Conservation (phyloP, 1,140 invertebrate species). For the Choristoneura fumiferana region DNA sequence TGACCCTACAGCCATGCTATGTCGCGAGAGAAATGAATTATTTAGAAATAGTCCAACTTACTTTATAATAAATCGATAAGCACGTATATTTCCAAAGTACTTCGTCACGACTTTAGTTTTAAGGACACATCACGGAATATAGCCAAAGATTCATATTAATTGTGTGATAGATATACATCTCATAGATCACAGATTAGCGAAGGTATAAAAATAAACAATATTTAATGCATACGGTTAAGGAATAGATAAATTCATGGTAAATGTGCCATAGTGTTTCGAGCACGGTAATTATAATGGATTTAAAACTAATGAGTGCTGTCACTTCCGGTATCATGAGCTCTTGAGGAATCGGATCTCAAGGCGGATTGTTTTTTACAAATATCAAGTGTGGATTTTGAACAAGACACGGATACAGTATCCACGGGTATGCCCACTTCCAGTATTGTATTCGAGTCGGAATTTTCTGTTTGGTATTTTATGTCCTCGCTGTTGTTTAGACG, state of each 20-base stretch:
- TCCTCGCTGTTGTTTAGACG: neutral
- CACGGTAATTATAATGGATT: slow-evolving; percentile 2
- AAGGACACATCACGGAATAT: slow-evolving; percentile 17
- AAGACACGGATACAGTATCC: neutral
- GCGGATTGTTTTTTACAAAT: neutral
- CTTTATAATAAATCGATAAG: slow-evolving; percentile 16
- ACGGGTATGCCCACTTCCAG: neutral
- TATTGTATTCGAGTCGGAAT: neutral
- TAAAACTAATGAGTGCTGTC: neutral
- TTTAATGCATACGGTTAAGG: slow-evolving; percentile 7
- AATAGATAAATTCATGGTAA: slow-evolving; percentile 18
- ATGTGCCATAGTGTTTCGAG: slow-evolving; percentile 17
- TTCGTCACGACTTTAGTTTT: slow-evolving; percentile 18
- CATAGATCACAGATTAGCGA: slow-evolving; percentile 10
- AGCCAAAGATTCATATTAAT: slow-evolving; percentile 18
- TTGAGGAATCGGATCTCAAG: neutral
- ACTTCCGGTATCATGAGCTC: neutral
- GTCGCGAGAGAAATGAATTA: slow-evolving; percentile 9
- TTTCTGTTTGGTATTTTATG: neutral
- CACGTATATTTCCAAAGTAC: slow-evolving; percentile 18
- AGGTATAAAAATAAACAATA: slow-evolving; percentile 18
- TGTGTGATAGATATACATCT: slow-evolving; percentile 19
- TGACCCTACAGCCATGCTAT: neutral
- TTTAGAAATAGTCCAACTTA: slow-evolving; percentile 18
- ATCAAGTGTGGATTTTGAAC: neutral